Evolutionary conservation across 1,140 invertebrate genomes (phyloP), one percentile per base, ranked within the genome.

Genomic region (Cyclargus thomasi): DNA sequence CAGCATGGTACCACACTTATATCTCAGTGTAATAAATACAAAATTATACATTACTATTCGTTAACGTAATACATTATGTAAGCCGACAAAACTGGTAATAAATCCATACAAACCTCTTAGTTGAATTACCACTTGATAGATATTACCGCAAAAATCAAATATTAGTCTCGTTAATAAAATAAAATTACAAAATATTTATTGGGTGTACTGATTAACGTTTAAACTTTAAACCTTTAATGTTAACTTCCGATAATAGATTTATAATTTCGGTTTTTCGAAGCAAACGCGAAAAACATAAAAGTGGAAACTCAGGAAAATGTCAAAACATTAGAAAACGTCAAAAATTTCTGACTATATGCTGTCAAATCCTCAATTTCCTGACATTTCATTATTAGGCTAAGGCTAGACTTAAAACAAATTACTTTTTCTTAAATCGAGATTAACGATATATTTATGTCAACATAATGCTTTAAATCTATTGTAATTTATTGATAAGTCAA

Each of bases 1-100:
- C n/a, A n/a, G n/a, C n/a, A n/a, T n/a, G n/a, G n/a, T n/a, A n/a
- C n/a, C n/a, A n/a, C n/a, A 64, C 63, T 16, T 53, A 6, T 23
- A 64, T 63, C 22, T 47, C 53, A 57, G 2, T 65, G 17, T 59
- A 29, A 29, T 29, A 59, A 14, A 47, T 47, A 11, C 11, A 11
- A 8, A 47, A 47, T 47, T 47, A 47, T 47, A 47, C 10, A 47
- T 5, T 39, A 16, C 39, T 47, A 11, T 47, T 47, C 39, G 39
- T 47, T 47, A 47, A 20, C 21, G 17, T 20, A 59, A 59, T 59
- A 59, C 17, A 59, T 20, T 18, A 59, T 59, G 21, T 59, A 59
- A 22, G 21, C 55, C 21, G 17, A 59, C 55, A 59, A 59, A 59
- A 59, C 21, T 59, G 17, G 55, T 59, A 59, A 59, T 22, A 18